Conservation (phyloP, 2,113 vertebrate genomes). For the Lagopus muta region DNA sequence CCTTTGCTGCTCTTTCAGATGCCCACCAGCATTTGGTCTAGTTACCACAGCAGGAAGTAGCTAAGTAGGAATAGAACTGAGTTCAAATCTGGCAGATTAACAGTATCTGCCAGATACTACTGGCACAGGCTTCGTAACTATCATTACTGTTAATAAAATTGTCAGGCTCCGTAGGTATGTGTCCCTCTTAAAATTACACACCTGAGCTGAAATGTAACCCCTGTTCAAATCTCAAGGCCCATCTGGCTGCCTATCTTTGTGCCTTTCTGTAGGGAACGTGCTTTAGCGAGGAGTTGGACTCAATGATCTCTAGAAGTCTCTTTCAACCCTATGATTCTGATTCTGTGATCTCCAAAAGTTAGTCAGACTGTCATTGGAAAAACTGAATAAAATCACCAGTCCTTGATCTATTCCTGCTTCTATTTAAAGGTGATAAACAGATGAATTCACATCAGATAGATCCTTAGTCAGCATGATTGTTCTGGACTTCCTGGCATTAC, state of each 20-base stretch:
- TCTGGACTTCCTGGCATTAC: slow-evolving; percentile 2
- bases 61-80: not conserved
- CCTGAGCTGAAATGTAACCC: slow-evolving; percentile 32
- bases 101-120: not conserved
- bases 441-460: slow-evolving; percentile 14
- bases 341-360: not conserved
- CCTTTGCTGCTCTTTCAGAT: not conserved
- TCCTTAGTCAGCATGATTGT: slow-evolving; percentile 57
- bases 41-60: not conserved
- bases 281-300: too few relatives aligned
- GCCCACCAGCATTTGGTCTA: not conserved
- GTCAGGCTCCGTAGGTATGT: not conserved
- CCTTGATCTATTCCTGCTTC: not conserved
- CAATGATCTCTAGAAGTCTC: too few relatives aligned
- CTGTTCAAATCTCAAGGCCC: not conserved
- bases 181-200: not conserved
- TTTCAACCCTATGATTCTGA: too few relatives aligned
- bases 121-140: not conserved
- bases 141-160: not conserved
- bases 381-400: not conserved
- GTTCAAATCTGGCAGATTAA: not conserved
- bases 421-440: slow-evolving; percentile 51
- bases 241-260: too few relatives aligned
- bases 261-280: too few relatives aligned
- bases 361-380: slow-evolving; percentile 3